These are phyloP conservation scores for Meloidogyne hapla DNA, from an alignment of 1,140 invertebrate species.

Conservation along the genomic window DNA sequence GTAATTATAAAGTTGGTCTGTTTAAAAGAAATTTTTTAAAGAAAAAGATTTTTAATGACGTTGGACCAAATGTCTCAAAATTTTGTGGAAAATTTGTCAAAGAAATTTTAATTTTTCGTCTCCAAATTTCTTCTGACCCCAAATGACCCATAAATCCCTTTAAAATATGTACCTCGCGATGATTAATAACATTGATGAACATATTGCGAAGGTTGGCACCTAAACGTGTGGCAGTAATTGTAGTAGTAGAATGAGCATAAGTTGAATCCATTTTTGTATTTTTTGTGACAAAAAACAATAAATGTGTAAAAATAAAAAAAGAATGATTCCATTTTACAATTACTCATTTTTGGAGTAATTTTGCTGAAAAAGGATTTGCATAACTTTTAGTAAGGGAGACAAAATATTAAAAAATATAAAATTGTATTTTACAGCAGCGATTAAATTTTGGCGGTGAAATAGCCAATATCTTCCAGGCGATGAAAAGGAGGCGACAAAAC, in stretches of 20 bases:
- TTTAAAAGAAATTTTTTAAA: background rate
- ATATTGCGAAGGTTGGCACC: background rate
- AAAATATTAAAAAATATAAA: background rate
- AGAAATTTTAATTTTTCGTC: no score
- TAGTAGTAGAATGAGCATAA: background rate
- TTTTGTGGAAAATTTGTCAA: no score
- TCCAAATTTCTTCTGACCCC: no score
- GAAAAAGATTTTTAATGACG: no score
- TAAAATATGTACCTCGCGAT: background rate
- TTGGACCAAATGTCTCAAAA: no score
- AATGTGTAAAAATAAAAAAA: background rate
- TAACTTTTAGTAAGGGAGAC: background rate
- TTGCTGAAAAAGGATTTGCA: background rate
- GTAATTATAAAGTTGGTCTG: constrained; percentile 51
- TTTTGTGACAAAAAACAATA: background rate
- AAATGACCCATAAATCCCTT: background rate
- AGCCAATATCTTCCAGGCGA: no score
- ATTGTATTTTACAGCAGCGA: background rate
- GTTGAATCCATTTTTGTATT: background rate
- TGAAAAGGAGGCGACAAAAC: no score
- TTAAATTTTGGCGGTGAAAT: background rate
- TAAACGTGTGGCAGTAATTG: background rate
- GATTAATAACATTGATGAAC: constrained; percentile 8
- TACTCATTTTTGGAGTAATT: background rate
- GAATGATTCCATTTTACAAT: background rate